These are phyloP conservation scores for Melinaea marsaeus DNA, from an alignment of 2,888 invertebrate species.

Conservation along the genomic window DNA sequence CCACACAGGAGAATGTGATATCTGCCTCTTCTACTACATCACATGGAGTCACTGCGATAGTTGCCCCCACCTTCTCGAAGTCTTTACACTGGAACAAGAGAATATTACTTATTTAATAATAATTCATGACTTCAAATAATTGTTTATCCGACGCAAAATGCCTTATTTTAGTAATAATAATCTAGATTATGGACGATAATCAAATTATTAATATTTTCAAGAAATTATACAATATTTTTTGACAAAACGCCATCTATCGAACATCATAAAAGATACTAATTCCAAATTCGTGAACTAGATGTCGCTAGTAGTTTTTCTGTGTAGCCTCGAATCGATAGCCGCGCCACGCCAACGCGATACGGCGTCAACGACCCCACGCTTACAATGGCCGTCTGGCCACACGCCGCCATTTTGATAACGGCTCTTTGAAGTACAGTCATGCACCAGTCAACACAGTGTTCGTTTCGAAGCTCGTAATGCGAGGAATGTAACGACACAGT, in stretches of 20 bases:
- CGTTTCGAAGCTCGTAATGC: neutral
- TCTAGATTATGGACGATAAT: neutral
- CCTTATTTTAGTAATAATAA: neutral
- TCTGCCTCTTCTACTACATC: conserved; percentile 95
- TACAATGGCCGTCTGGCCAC: conserved; percentile 47
- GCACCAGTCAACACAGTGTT: conserved; percentile 20
- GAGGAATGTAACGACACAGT: conserved; percentile 10
- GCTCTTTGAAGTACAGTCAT: conserved; percentile 40
- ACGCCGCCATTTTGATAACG: conserved; percentile 73
- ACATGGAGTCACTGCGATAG: conserved; percentile 91
- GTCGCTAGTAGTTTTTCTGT: conserved; percentile 46
- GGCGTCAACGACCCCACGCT: conserved; percentile 68
- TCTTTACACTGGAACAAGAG: conserved; percentile 82
- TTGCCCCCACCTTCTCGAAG: conserved; percentile 91
- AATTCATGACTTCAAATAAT: neutral
- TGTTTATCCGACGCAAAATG: neutral
- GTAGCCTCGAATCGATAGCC: conserved; percentile 48
- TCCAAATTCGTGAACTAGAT: conserved; percentile 43
- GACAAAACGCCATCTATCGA: conserved; percentile 46
- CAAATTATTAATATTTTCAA: neutral
- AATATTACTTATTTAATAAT: conserved; percentile 1
- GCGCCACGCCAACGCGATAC: conserved; percentile 44
- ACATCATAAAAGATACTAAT: conserved; percentile 3
- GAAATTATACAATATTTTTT: neutral
- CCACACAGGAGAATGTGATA: conserved; percentile 96